Percentiles rank a stretch among this genome's conserved stretches.
phyloP scores from a whole-genome alignment of 2,888 invertebrate species.

The Taphrorychus bicolor region DNA sequence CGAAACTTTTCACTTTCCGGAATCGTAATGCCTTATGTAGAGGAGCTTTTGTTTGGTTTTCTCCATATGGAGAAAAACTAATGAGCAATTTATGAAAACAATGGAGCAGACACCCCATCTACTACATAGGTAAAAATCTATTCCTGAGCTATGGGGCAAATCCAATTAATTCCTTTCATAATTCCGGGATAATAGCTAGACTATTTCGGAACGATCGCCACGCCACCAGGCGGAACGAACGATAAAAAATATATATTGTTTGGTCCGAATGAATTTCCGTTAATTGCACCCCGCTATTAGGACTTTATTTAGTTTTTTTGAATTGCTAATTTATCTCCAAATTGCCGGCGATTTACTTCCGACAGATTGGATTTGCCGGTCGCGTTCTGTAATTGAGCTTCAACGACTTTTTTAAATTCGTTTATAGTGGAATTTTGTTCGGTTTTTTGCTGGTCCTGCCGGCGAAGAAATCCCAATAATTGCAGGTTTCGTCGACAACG shows the following conservation, averaged over 20 bases:
- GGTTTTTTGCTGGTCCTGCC: neutral
- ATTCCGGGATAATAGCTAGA: conserved; percentile 5
- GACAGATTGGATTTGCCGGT: conserved; percentile 22
- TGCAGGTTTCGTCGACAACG: conserved; percentile 98
- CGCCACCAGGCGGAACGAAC: conserved; percentile 6
- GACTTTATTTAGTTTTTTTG: conserved; percentile 22
- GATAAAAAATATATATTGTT: conserved; percentile 33
- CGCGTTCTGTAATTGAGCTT: neutral
- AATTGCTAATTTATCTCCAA: conserved; percentile 22
- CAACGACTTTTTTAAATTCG: conserved; percentile 1
- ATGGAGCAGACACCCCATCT: neutral
- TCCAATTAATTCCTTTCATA: conserved; percentile 10
- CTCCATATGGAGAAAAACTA: neutral
- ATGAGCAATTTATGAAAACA: neutral
- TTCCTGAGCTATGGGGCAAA: neutral
- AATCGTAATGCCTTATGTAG: no score
- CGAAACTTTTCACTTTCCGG: conserved; percentile 17
- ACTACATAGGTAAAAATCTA: no score
- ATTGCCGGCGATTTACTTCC: conserved; percentile 16
- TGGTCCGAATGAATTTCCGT: conserved; percentile 27
- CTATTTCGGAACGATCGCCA: neutral
- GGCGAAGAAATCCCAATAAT: conserved; percentile 69
- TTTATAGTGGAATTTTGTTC: neutral
- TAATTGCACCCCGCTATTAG: conserved; percentile 24
- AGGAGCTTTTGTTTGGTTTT: no score